phyloP scores from a whole-genome alignment of 1,140 invertebrate species.

The Bombus huntii region DNA sequence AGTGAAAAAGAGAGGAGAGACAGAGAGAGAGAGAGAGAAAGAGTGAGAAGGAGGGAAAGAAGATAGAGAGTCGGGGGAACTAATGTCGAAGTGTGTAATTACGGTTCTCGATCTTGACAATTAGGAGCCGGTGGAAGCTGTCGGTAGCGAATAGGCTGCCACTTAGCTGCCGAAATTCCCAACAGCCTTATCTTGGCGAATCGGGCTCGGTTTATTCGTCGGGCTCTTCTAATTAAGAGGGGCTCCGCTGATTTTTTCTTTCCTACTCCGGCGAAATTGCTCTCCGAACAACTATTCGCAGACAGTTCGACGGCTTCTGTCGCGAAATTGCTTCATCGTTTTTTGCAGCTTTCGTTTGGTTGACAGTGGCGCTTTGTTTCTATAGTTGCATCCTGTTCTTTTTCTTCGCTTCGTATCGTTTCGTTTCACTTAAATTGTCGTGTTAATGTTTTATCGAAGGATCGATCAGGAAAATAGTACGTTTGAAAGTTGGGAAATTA shows the following conservation, averaged over 20 bases:
- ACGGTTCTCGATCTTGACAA: conserved; percentile 79
- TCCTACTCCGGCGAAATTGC: conserved; percentile 28
- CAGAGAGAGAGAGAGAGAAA: background rate
- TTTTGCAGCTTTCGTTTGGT: background rate
- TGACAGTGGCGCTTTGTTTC: background rate
- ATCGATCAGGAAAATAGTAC: no score
- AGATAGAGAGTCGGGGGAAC: conserved; percentile 17
- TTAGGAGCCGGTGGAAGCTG: conserved; percentile 72
- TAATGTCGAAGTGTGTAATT: conserved; percentile 70
- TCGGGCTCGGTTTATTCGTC: conserved; percentile 76
- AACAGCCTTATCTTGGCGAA: conserved; percentile 76
- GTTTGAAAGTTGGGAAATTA: no score
- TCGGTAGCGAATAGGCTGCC: conserved; percentile 76
- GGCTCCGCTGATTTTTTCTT: conserved; percentile 45
- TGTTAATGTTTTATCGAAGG: background rate
- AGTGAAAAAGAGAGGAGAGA: background rate
- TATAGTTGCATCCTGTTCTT: background rate
- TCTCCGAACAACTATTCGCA: conserved; percentile 8
- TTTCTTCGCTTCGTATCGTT: background rate
- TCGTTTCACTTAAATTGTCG: background rate
- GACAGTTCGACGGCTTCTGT: conserved; percentile 27
- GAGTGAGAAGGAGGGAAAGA: background rate
- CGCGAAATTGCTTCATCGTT: conserved; percentile 7
- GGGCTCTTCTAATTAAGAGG: conserved; percentile 78
- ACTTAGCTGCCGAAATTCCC: conserved; percentile 73